phyloP scores from a whole-genome alignment of 92 coral and sea anemone genomes.

The Actinernus sp. region DNA sequence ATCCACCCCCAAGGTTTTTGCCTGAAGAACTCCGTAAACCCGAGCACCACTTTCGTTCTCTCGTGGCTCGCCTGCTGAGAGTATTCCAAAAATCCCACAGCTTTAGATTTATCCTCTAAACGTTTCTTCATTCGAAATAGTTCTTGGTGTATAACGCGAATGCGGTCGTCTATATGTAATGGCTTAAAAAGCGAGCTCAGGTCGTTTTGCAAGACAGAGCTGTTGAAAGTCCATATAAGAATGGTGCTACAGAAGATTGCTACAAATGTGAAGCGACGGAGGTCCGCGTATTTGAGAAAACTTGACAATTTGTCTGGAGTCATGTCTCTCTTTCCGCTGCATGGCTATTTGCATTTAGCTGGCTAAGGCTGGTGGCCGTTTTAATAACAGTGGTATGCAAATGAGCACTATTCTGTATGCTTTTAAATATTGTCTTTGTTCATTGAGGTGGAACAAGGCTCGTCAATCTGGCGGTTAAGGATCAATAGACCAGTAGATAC shows the following conservation, averaged over 20 bases:
- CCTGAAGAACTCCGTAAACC: slow-evolving; percentile 23
- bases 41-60: slow-evolving; percentile 9
- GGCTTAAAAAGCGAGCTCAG: slow-evolving; percentile 15
- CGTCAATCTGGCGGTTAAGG: too few relatives aligned
- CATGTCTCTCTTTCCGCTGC: too few relatives aligned
- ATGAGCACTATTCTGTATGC: too few relatives aligned
- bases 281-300: too few relatives aligned
- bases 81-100: slow-evolving; percentile 10
- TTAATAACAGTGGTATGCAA: too few relatives aligned
- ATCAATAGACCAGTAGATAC: too few relatives aligned
- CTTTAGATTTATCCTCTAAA: slow-evolving; percentile 5
- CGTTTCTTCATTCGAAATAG: slow-evolving; percentile 6
- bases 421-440: too few relatives aligned
- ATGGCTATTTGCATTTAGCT: too few relatives aligned
- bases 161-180: slow-evolving; percentile 26
- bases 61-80: slow-evolving; percentile 5
- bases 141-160: slow-evolving; percentile 27
- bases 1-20: slow-evolving; percentile 46
- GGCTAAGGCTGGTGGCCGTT: too few relatives aligned
- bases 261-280: slow-evolving; percentile 9
- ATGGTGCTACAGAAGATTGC: slow-evolving; percentile 3
- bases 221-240: slow-evolving; percentile 7
- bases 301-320: too few relatives aligned
- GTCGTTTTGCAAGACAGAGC: not conserved
- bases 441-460: too few relatives aligned